A percentile compares a stretch with the other conserved stretches of the same genome.
Evolutionary conservation across 2,888 invertebrate species (phyloP).

Genomic region (Agrochola macilenta): DNA sequence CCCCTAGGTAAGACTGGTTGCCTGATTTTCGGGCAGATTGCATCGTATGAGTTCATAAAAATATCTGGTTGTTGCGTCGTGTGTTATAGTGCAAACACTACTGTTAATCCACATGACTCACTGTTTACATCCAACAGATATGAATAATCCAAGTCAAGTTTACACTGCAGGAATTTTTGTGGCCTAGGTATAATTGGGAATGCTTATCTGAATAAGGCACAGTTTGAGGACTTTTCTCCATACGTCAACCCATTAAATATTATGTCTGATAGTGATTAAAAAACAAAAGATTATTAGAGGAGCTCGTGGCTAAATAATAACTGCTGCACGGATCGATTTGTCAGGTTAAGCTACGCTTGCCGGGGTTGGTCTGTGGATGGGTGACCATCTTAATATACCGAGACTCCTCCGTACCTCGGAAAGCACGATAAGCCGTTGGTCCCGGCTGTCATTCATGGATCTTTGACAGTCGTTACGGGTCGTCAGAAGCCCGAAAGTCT

Average conservation of each 20-base stretch:
- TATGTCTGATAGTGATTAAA: neutral
- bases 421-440: too few relatives aligned
- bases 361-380: too few relatives aligned
- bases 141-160: constrained; percentile 13
- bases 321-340: too few relatives aligned
- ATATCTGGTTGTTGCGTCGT: neutral
- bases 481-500: too few relatives aligned
- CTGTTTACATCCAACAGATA: constrained; percentile 1
- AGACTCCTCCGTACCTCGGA: too few relatives aligned
- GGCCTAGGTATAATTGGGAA: neutral
- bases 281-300: too few relatives aligned
- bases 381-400: too few relatives aligned
- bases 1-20: neutral
- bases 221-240: neutral
- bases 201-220: too few relatives aligned
- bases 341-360: too few relatives aligned
- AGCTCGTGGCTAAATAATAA: too few relatives aligned
- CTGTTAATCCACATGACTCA: constrained; percentile 31
- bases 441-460: too few relatives aligned
- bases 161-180: neutral
- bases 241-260: neutral
- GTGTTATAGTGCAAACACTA: neutral
- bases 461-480: too few relatives aligned
- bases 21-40: neutral
- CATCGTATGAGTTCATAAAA: neutral